Conservation (phyloP, 2,113 vertebrate genomes). For the human region GRCh38 chr9:132799001-132799500, state of each 20-base stretch:
- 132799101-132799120: fast-evolving
- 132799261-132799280: neutral
- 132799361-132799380: fast-evolving
- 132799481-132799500: neutral
- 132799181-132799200: neutral
- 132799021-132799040: neutral
- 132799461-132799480: too few relatives aligned
- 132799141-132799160: neutral
- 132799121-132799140: neutral
- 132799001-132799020: fast-evolving
- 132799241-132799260: neutral
- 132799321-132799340: neutral
- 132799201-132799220: neutral
- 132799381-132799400: neutral
- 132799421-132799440: fast-evolving
- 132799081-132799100: fast-evolving
- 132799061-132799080: fast-evolving
- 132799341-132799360: neutral
- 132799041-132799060: neutral
- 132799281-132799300: neutral
- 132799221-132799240: fast-evolving
- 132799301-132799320: neutral
- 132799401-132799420: neutral
- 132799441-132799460: fast-evolving
- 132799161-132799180: fast-evolving